These are phyloP conservation scores for Sycon ciliatum DNA, from an alignment of 37 sponge, comb jelly and placozoan genomes.

Conservation along the genomic window DNA sequence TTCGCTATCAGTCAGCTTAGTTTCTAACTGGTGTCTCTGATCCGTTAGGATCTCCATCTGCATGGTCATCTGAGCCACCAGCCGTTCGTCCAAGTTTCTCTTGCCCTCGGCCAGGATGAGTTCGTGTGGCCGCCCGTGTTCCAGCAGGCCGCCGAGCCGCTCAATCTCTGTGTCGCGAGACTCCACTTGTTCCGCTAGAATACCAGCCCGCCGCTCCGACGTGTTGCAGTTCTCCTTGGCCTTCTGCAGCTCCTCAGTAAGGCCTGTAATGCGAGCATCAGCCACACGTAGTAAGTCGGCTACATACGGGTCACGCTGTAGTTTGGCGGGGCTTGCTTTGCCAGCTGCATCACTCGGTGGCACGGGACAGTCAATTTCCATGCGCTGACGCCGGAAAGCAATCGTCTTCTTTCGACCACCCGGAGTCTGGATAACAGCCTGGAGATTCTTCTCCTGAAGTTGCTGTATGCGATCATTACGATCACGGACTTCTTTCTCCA, in stretches of 20 bases:
- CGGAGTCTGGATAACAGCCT: slow-evolving; percentile 94
- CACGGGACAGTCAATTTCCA: slow-evolving; percentile 79
- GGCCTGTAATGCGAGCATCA: slow-evolving; percentile 62
- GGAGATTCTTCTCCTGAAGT: slow-evolving; percentile 89
- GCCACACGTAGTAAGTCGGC: slow-evolving; percentile 85
- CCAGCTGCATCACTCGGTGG: slow-evolving; percentile 36
- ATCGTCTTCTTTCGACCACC: slow-evolving; percentile 84
- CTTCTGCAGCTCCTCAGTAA: slow-evolving; percentile 38
- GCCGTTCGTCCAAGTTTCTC: slow-evolving; percentile 61
- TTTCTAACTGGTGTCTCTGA: neutral
- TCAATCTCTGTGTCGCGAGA: slow-evolving; percentile 85
- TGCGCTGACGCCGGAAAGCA: slow-evolving; percentile 79
- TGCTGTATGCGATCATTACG: slow-evolving; percentile 73
- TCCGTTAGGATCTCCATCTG: slow-evolving; percentile 43
- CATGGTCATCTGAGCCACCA: slow-evolving; percentile 92
- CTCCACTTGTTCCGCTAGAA: slow-evolving; percentile 66
- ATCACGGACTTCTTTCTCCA: slow-evolving; percentile 63
- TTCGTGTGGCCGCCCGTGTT: slow-evolving; percentile 87
- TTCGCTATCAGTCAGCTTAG: slow-evolving; percentile 2
- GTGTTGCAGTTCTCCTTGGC: slow-evolving; percentile 44
- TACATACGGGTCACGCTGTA: slow-evolving; percentile 72
- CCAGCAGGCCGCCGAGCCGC: slow-evolving; percentile 64
- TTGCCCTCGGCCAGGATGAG: slow-evolving; percentile 72
- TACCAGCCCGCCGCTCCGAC: slow-evolving; percentile 33
- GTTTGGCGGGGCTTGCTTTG: slow-evolving; percentile 11